These are phyloP conservation scores for Diplodus puntazzo DNA, from an alignment of 2,797 vertebrate species.

Conservation along the genomic window DNA sequence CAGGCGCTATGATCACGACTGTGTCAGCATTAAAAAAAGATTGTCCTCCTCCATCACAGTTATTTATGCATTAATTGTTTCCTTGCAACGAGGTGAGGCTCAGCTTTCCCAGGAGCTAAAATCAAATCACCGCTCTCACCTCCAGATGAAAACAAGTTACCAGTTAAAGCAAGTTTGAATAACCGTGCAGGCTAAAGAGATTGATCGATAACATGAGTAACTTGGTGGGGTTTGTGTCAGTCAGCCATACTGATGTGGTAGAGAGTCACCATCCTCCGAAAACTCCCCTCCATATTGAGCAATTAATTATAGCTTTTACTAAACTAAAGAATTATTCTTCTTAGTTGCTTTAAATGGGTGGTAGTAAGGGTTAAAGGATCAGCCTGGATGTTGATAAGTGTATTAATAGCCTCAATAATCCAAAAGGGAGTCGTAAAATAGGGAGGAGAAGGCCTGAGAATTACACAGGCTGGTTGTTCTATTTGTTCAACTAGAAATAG, in stretches of 20 bases:
- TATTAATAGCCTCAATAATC: conserved; percentile 26
- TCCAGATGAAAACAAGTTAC: conserved; percentile 31
- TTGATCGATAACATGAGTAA: conserved; percentile 55
- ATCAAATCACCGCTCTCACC: neutral
- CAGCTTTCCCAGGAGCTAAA: neutral
- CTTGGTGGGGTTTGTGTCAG: neutral
- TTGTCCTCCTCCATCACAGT: neutral
- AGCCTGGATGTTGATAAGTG: conserved; percentile 20
- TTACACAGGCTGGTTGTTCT: conserved; percentile 5
- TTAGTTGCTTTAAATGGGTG: neutral
- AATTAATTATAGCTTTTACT: neutral
- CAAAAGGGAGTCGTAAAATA: conserved; percentile 59
- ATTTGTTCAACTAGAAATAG: conserved; percentile 60
- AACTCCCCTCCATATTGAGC: neutral
- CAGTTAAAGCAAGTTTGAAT: conserved; percentile 20
- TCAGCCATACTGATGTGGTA: neutral
- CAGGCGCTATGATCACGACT: neutral
- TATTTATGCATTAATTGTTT: neutral
- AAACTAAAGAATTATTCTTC: neutral
- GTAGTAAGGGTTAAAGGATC: conserved; percentile 8
- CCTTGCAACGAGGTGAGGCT: neutral
- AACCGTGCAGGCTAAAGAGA: conserved; percentile 11
- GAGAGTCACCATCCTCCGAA: neutral
- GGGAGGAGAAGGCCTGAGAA: conserved; percentile 49
- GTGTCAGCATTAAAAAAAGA: neutral